phyloP scores from a whole-genome alignment of 2,797 vertebrate genomes.

The Nyctalus aviator region DNA sequence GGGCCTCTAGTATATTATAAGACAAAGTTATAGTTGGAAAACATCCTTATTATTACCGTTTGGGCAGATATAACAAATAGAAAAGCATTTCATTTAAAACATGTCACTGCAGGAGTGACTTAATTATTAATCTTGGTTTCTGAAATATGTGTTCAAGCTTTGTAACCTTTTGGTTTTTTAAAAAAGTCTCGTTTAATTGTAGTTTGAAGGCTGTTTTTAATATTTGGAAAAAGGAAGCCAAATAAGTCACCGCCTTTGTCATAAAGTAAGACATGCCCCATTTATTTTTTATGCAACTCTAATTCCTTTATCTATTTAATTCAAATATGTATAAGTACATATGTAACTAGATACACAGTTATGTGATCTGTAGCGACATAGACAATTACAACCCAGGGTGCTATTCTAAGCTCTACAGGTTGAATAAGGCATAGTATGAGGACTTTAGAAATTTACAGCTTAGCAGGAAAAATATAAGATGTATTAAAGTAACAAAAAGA shows the following conservation, averaged over 20 bases:
- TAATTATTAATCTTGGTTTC: slow-evolving; percentile 65
- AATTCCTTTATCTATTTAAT: slow-evolving; percentile 18
- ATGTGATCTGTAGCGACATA: neutral
- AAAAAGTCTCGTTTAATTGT: slow-evolving; percentile 1
- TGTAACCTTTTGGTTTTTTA: slow-evolving; percentile 33
- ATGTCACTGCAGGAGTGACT: slow-evolving; percentile 62
- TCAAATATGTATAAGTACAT: neutral
- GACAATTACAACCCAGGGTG: neutral
- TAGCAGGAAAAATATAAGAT: neutral
- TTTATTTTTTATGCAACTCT: slow-evolving; percentile 16
- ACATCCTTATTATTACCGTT: slow-evolving; percentile 62
- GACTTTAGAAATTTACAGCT: neutral
- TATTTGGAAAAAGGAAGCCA: neutral
- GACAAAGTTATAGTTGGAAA: slow-evolving; percentile 60
- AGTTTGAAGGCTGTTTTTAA: neutral
- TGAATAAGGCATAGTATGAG: neutral
- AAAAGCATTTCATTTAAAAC: slow-evolving; percentile 68
- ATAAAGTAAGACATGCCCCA: neutral
- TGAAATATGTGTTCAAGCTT: slow-evolving; percentile 49
- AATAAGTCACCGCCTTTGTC: neutral
- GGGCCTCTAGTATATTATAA: slow-evolving; percentile 58
- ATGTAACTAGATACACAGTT: neutral
- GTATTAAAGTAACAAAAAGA: neutral
- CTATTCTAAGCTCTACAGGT: neutral
- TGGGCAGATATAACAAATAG: slow-evolving; percentile 46